Evolutionary conservation across 2,113 vertebrate genomes (phyloP).

Genomic region (Gymnobelideus leadbeateri): DNA sequence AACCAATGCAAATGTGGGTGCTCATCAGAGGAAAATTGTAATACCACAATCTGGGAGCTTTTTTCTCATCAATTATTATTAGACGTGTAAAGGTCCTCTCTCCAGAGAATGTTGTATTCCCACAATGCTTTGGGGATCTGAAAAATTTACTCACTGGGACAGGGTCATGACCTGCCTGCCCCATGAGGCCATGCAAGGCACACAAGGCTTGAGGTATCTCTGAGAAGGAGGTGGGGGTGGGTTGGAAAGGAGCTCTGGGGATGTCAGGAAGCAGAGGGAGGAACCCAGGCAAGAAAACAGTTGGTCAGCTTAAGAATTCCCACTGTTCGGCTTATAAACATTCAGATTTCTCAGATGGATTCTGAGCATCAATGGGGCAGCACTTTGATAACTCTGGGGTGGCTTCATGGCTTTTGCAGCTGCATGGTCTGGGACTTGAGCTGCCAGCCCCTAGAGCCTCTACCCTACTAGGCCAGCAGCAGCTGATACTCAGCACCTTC

Average conservation of each 20-base stretch:
- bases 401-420: not conserved
- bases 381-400: not conserved
- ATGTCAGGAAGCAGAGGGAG: not conserved
- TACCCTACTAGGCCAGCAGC: not conserved
- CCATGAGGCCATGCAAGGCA: not conserved
- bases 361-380: not conserved
- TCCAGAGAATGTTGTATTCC: not conserved
- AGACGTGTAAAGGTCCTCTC: not conserved
- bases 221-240: not conserved
- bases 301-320: not conserved
- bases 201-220: not conserved
- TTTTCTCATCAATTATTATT: not conserved
- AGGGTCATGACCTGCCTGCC: no score
- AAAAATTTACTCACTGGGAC: not conserved
- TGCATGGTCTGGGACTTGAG: not conserved
- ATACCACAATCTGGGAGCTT: not conserved
- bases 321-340: not conserved
- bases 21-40: not conserved
- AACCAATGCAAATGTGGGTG: not conserved
- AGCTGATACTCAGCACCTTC: not conserved
- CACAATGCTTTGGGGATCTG: not conserved
- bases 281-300: not conserved
- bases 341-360: not conserved
- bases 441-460: not conserved
- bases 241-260: not conserved